These are phyloP conservation scores for Marmota monax DNA, from an alignment of 2,113 vertebrate species.

Conservation along the genomic window DNA sequence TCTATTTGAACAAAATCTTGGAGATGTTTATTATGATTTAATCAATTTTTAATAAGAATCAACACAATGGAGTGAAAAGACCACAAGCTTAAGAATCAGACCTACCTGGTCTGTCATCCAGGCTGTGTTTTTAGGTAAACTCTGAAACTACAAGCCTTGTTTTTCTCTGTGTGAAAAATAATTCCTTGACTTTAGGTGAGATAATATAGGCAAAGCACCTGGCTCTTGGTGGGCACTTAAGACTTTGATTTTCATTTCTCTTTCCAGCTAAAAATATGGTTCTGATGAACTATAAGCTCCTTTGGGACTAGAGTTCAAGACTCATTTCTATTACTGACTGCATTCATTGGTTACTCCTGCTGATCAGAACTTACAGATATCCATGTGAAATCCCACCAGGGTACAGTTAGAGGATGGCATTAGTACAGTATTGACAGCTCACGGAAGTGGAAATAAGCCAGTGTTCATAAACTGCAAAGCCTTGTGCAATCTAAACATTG, in stretches of 20 bases:
- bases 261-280: constrained; percentile 57
- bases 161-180: constrained; percentile 53
- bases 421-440: constrained; percentile 69
- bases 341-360: not conserved
- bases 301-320: constrained; percentile 42
- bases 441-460: constrained; percentile 76
- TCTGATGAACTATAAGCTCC: constrained; percentile 31
- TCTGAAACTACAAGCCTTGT: not conserved
- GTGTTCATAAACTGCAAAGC: constrained; percentile 80
- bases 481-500: constrained; percentile 73
- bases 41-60: constrained; percentile 50
- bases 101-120: not conserved
- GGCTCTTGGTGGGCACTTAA: not conserved
- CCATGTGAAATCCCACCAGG: constrained; percentile 70
- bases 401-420: constrained; percentile 74
- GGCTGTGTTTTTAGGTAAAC: not conserved
- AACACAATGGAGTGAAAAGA: constrained; percentile 8
- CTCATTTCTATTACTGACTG: constrained; percentile 67
- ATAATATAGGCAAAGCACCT: not conserved
- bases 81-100: not conserved
- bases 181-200: constrained; percentile 36
- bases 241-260: constrained; percentile 7
- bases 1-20: not conserved
- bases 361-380: constrained; percentile 61
- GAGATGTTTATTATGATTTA: constrained; percentile 17